Conservation (phyloP, 2,797 vertebrate genomes). For the Thunnus albacares region DNA sequence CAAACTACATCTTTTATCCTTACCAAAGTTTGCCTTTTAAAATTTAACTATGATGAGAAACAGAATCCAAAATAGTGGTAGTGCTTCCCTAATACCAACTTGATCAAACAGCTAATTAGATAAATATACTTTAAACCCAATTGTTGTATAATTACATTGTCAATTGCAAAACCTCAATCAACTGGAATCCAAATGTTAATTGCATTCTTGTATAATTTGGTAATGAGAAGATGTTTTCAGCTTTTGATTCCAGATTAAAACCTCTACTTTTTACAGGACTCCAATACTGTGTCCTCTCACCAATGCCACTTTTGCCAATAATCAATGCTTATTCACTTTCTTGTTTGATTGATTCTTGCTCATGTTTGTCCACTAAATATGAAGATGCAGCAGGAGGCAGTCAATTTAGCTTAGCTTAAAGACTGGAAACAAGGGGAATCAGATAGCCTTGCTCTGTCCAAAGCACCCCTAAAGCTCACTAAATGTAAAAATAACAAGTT, state of each 20-base stretch:
- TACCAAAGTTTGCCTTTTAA: background rate
- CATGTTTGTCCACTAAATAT: background rate
- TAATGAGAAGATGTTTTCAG: background rate
- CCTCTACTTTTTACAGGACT: background rate
- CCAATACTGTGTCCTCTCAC: background rate
- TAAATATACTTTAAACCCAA: background rate
- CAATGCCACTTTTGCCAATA: background rate
- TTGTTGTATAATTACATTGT: background rate
- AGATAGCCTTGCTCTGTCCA: background rate
- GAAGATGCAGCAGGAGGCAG: background rate
- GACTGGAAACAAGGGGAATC: background rate
- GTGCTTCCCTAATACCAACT: background rate
- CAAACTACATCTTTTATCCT: background rate
- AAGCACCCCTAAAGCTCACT: background rate
- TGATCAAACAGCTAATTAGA: background rate
- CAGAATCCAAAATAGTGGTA: background rate
- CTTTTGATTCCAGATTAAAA: background rate
- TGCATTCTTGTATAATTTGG: background rate
- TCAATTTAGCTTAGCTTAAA: background rate
- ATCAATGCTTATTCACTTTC: background rate
- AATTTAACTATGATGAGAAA: conserved; percentile 4
- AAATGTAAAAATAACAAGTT: background rate
- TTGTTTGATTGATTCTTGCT: background rate
- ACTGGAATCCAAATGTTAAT: background rate
- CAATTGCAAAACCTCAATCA: background rate